Percentiles rank a stretch among this genome's conserved stretches.
phyloP scores from a whole-genome alignment of 2,113 vertebrate genomes.

The Archilochus colubris region DNA sequence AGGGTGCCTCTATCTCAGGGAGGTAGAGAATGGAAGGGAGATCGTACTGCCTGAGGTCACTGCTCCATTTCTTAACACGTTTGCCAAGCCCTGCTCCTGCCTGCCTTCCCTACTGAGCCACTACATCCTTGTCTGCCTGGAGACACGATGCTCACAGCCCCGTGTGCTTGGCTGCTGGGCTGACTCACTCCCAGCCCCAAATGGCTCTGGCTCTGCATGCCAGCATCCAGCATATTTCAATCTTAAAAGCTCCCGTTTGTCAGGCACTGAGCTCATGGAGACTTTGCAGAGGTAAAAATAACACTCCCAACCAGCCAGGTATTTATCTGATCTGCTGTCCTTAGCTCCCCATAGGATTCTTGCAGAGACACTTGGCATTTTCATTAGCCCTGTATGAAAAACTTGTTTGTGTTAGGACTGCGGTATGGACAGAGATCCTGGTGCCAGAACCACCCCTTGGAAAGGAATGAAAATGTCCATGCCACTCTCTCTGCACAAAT shows the following conservation, averaged over 20 bases:
- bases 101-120: background rate
- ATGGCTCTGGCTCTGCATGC: background rate
- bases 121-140: background rate
- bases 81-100: background rate
- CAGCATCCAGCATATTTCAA: background rate
- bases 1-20: background rate
- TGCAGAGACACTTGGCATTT: constrained; percentile 44
- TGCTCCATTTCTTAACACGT: background rate
- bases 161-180: background rate
- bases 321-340: constrained; percentile 57
- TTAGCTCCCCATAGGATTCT: constrained; percentile 26
- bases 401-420: constrained; percentile 51
- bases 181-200: constrained; percentile 29
- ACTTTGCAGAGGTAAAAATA: constrained; percentile 36
- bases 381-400: constrained; percentile 52
- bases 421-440: background rate
- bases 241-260: constrained; percentile 40
- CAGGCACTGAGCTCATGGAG: constrained; percentile 38
- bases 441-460: constrained; percentile 28
- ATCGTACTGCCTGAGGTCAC: background rate
- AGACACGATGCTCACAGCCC: background rate
- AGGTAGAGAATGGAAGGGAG: background rate
- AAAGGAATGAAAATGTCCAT: constrained; percentile 37
- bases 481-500: background rate
- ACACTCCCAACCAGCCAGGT: constrained; percentile 53